Evolutionary conservation across 1,140 invertebrate genomes (phyloP).

Genomic region (Thaumetopoea pityocampa): DNA sequence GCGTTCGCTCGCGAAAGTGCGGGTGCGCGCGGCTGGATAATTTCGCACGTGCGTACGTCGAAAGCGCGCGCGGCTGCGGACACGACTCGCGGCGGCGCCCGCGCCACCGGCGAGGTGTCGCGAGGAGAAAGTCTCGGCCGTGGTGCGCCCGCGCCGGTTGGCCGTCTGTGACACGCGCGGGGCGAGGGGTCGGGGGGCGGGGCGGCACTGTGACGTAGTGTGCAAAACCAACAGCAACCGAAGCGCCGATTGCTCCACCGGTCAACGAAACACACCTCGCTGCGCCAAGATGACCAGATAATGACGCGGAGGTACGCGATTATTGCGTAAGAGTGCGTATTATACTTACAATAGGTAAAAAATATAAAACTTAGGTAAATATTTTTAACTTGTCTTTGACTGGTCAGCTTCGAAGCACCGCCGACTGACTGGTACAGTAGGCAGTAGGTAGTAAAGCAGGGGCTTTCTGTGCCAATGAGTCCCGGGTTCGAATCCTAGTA

Average conservation of each 20-base stretch:
- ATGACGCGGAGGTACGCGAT: conserved; percentile 2
- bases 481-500: no score
- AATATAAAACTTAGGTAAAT: no score
- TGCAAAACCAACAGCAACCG: conserved; percentile 45
- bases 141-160: conserved; percentile 54
- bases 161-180: no score
- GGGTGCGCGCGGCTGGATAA: conserved; percentile 1
- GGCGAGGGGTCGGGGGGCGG: conserved; percentile 27
- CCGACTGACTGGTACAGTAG: no score
- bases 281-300: conserved; percentile 7
- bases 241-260: conserved; percentile 36
- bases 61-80: conserved; percentile 51
- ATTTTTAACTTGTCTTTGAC: no score
- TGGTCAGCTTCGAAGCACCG: no score
- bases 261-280: conserved; percentile 3
- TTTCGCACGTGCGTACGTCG: conserved; percentile 24
- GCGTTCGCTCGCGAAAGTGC: conserved; percentile 48
- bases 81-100: conserved; percentile 45
- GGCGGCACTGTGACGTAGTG: conserved; percentile 59
- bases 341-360: no score
- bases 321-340: no score
- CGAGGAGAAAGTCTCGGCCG: conserved; percentile 72
- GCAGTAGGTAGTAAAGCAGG: no score
- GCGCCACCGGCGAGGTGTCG: conserved; percentile 65
- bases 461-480: no score